phyloP scores from a whole-genome alignment of 2,113 vertebrate species.

The Eulemur macaco region DNA sequence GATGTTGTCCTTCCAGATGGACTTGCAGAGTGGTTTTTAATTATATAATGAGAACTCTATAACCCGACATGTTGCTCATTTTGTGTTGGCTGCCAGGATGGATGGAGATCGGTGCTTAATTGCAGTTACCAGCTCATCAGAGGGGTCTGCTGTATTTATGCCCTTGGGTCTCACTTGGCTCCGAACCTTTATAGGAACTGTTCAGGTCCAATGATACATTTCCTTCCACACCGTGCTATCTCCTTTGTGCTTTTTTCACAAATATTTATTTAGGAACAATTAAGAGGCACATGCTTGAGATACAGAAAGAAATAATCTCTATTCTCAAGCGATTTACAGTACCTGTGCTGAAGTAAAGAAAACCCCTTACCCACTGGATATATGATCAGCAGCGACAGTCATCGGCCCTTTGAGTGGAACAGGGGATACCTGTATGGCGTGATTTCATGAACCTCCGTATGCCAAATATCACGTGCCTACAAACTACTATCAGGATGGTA shows the following conservation, averaged over 20 bases:
- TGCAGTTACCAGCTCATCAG: neutral
- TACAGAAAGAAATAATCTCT: constrained; percentile 18
- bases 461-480: neutral
- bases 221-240: neutral
- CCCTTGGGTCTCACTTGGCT: neutral
- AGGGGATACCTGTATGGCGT: neutral
- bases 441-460: neutral
- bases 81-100: neutral
- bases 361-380: neutral
- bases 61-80: neutral
- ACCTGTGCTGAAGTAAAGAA: neutral
- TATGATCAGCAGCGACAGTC: neutral
- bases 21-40: neutral
- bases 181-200: neutral
- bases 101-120: neutral
- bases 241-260: constrained; percentile 2
- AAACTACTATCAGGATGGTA: neutral
- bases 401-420: neutral
- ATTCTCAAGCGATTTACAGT: neutral
- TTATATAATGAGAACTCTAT: neutral
- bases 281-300: neutral
- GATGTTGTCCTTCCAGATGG: neutral
- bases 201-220: neutral
- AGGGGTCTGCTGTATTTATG: neutral
- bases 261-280: neutral